These are phyloP conservation scores for Chloroceryle inda DNA, from an alignment of 2,797 vertebrate genomes.

Conservation along the genomic window DNA sequence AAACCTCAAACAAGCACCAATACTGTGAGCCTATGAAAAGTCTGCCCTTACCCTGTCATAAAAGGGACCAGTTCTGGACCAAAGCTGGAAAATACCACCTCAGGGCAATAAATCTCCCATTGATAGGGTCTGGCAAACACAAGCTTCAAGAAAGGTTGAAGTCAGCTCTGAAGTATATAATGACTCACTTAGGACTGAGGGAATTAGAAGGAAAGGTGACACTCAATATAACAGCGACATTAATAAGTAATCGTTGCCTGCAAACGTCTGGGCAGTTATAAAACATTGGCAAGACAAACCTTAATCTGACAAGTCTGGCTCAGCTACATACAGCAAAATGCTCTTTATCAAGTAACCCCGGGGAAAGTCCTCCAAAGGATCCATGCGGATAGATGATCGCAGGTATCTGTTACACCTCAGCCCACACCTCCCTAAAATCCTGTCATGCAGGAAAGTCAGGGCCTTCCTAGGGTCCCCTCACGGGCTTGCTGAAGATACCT, in stretches of 20 bases:
- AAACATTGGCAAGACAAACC: conserved; percentile 56
- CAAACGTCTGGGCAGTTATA: conserved; percentile 56
- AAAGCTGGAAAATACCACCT: conserved; percentile 71
- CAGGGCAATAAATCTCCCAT: conserved; percentile 72
- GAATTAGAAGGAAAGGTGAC: conserved; percentile 65
- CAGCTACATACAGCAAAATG: neutral
- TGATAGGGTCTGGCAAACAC: conserved; percentile 74
- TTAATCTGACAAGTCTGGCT: conserved; percentile 46
- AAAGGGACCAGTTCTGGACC: conserved; percentile 41
- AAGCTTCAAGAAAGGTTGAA: conserved; percentile 60
- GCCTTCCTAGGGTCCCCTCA: neutral
- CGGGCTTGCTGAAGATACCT: neutral
- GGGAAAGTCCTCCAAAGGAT: conserved; percentile 29
- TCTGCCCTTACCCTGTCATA: conserved; percentile 15
- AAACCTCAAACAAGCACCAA: conserved; percentile 39
- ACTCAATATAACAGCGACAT: conserved; percentile 25
- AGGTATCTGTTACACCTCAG: conserved; percentile 44
- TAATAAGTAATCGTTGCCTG: conserved; percentile 47
- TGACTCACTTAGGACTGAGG: conserved; percentile 66
- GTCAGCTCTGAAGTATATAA: conserved; percentile 67
- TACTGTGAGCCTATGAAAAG: conserved; percentile 30
- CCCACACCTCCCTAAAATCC: conserved; percentile 17
- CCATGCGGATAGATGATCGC: conserved; percentile 30
- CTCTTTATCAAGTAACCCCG: neutral
- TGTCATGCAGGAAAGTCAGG: neutral